Percentiles rank a stretch among this genome's conserved stretches.
Conservation (phyloP, 2,797 vertebrate species). For the Onychomys torridus region DNA sequence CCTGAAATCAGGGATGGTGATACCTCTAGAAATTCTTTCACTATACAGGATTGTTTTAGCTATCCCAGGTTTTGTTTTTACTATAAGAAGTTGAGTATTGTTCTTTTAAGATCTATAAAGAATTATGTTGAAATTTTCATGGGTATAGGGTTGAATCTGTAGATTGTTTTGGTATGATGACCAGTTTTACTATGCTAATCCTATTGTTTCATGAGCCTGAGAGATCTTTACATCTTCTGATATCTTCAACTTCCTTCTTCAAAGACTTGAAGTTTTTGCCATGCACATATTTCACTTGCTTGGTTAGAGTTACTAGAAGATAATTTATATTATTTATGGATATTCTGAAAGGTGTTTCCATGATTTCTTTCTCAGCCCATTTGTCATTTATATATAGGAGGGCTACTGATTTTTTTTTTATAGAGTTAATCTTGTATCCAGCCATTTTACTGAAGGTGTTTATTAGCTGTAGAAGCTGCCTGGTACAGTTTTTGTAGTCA, state of each 20-base stretch:
- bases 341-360: background rate
- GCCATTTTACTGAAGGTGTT: background rate
- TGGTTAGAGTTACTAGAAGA: background rate
- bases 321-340: background rate
- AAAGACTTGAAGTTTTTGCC: background rate
- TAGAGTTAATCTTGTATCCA: background rate
- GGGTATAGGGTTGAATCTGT: background rate
- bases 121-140: background rate
- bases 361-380: background rate
- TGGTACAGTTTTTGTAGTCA: background rate
- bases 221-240: background rate
- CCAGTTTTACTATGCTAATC: background rate
- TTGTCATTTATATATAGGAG: background rate
- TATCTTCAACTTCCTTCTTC: background rate
- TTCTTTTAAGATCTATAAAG: background rate
- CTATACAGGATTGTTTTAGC: background rate
- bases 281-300: background rate
- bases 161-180: background rate
- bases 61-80: background rate
- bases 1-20: background rate
- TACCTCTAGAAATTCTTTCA: background rate
- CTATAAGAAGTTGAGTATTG: background rate
- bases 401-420: background rate
- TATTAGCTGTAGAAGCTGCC: background rate
- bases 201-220: background rate